Evolutionary conservation across 2,888 invertebrate genomes (phyloP), one percentile per base, ranked within the genome.

Genomic region (Chrysina gloriosa): DNA sequence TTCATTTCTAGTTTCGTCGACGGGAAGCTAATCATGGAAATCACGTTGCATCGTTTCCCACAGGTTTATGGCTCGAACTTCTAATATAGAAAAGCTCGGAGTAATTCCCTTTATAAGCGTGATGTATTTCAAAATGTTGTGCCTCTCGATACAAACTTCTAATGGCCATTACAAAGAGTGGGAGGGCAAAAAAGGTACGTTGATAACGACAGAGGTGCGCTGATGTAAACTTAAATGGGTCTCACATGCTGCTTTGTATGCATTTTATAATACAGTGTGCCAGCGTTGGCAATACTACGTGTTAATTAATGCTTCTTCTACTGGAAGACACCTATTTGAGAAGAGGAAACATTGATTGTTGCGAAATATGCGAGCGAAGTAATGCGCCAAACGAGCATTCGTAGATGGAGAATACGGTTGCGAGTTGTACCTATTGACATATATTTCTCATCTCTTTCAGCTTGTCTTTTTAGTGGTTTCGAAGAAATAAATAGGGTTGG

Each of bases 71-170:
- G 56, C 23, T 21, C 36, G 39, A 36, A 48, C 34, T 63, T 48
- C 63, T 9, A 21, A 48, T 48, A 34, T 63, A 48, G 48, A 34
- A 50, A 63, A 48, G 47, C 48, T 45, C 21, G n/a, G 48, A 31
- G 63, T 48, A 63, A 63, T 63, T 47, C 48, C 63, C 23, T 48
- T 63, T 63, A 63, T 45, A 63, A 48, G 48, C 63, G 48, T 63
- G 63, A 48, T 48, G 48, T 50, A 63, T 63, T 63, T 63, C 63
- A 63, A 48, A 63, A 45, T 63, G 47, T 50, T 48, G 6, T 23
- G 11, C 21, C 11, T 14, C 25, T 27, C 63, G 34, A 48, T 63
- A 63, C 21, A 48, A 63, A 63, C 63, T 63, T 63, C 48, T 63
- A 63, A 63, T 48, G 63, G 47, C 63, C 21, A 63, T 63, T 63